These are phyloP conservation scores for Caenorhabditis briggsae DNA, from an alignment of 1,140 invertebrate species.

Conservation along the genomic window DNA sequence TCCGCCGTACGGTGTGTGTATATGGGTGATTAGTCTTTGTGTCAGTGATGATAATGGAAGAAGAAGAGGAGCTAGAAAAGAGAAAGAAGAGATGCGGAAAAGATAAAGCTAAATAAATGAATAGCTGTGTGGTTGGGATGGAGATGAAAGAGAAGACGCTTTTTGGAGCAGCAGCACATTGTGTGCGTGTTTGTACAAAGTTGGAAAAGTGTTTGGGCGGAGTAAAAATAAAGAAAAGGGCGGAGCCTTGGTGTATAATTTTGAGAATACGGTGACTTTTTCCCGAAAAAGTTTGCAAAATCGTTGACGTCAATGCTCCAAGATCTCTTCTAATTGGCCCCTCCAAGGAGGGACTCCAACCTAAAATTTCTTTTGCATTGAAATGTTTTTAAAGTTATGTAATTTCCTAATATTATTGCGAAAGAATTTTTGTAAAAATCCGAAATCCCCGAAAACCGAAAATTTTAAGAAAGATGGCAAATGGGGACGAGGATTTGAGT, in stretches of 20 bases:
- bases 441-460: too few relatives aligned
- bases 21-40: slow-evolving; percentile 28
- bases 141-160: slow-evolving; percentile 46
- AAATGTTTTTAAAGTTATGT: too few relatives aligned
- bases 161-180: neutral
- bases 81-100: neutral
- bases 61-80: slow-evolving; percentile 21
- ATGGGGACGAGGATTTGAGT: too few relatives aligned
- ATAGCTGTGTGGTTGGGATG: slow-evolving; percentile 19
- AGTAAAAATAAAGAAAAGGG: slow-evolving; percentile 2
- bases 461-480: too few relatives aligned
- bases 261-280: neutral
- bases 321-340: slow-evolving; percentile 10
- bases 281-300: neutral
- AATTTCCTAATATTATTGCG: too few relatives aligned
- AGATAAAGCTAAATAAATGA: neutral
- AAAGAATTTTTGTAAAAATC: too few relatives aligned
- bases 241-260: neutral
- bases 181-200: slow-evolving; percentile 20
- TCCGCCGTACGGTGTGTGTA: too few relatives aligned
- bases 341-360: neutral
- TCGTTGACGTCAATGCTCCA: slow-evolving; percentile 26
- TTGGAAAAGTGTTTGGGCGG: neutral
- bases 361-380: too few relatives aligned
- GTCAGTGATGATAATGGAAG: slow-evolving; percentile 20